Percentiles rank a stretch among this genome's conserved stretches.
Evolutionary conservation across 2,113 vertebrate genomes (phyloP).

Genomic region (Trematocara variabile): DNA sequence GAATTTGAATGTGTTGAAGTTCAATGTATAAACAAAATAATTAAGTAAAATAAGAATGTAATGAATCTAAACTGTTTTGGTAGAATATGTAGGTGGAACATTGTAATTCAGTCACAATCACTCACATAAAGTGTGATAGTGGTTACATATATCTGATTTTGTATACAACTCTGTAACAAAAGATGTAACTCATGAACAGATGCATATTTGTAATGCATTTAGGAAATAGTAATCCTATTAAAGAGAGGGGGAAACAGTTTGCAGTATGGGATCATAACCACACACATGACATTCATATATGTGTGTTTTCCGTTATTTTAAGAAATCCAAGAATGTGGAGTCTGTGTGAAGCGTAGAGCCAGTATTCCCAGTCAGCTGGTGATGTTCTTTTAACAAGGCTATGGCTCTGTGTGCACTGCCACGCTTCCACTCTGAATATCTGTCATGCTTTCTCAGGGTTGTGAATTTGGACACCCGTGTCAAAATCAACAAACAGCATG

Average conservation of each 20-base stretch:
- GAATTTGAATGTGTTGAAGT: background rate
- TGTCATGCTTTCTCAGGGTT: conserved; percentile 2
- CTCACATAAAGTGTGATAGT: background rate
- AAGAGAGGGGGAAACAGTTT: background rate
- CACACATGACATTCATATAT: background rate
- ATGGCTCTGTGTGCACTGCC: background rate
- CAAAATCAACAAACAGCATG: background rate
- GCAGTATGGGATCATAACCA: background rate
- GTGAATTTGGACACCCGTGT: background rate
- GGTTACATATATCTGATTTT: background rate
- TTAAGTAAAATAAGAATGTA: background rate
- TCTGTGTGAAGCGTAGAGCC: background rate
- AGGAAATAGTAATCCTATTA: background rate
- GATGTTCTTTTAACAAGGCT: background rate
- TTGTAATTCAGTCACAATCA: background rate
- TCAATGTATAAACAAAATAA: background rate
- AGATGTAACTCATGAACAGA: background rate
- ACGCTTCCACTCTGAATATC: background rate
- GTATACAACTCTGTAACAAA: background rate
- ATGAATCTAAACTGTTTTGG: background rate
- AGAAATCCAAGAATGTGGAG: background rate
- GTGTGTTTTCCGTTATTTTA: background rate
- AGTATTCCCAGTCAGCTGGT: background rate
- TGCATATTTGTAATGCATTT: background rate
- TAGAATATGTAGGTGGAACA: background rate